Evolutionary conservation across 1,140 invertebrate species (phyloP).

Genomic region (Asbolus verrucosus): DNA sequence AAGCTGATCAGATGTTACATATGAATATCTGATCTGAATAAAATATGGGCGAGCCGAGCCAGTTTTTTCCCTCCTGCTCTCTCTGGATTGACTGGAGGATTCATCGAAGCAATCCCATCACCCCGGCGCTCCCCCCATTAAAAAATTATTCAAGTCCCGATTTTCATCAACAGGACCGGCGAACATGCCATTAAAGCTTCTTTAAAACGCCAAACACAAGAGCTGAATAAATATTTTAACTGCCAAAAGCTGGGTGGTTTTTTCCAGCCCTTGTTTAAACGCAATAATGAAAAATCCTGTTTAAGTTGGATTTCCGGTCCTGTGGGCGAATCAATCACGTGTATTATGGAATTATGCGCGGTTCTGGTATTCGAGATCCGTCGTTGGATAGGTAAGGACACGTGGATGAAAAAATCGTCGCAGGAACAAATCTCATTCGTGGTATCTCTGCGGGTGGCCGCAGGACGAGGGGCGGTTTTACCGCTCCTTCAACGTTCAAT

Average conservation of each 20-base stretch:
- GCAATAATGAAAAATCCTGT: not conserved
- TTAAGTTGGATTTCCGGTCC: too few species aligned
- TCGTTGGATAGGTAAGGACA: constrained; percentile 27
- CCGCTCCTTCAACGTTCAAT: constrained; percentile 18
- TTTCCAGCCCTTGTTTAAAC: constrained; percentile 20
- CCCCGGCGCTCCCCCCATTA: constrained; percentile 14
- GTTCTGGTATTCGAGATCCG: too few species aligned
- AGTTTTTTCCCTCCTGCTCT: not conserved
- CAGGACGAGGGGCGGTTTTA: constrained; percentile 6
- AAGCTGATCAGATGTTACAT: constrained; percentile 37
- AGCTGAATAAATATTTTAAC: constrained; percentile 31
- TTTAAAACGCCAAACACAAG: constrained; percentile 37
- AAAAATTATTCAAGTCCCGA: constrained; percentile 38
- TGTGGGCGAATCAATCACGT: too few species aligned
- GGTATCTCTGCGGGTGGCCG: constrained; percentile 28
- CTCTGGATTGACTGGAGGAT: constrained; percentile 14
- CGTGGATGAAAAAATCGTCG: constrained; percentile 33
- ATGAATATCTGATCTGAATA: constrained; percentile 39
- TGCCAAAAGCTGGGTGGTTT: constrained; percentile 21
- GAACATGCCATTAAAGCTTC: constrained; percentile 30
- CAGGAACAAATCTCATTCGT: constrained; percentile 32
- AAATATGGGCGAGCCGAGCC: constrained; percentile 12
- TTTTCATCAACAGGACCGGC: constrained; percentile 18
- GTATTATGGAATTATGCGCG: too few species aligned
- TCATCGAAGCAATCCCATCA: constrained; percentile 2